These are phyloP conservation scores for Bothrops alternatus DNA, from an alignment of 2,797 vertebrate genomes.

Conservation along the genomic window DNA sequence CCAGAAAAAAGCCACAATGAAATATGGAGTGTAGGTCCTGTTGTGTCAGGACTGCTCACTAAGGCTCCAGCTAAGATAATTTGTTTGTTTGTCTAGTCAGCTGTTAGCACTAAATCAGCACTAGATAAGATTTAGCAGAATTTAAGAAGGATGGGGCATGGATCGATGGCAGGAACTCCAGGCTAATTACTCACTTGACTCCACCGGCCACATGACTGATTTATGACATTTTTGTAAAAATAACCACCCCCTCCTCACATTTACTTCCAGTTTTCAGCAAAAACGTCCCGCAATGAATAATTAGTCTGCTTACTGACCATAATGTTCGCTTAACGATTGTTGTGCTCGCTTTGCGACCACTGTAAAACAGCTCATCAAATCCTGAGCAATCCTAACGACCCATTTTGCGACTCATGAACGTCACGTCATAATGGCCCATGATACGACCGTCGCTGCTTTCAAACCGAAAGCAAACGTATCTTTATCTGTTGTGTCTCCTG, in stretches of 20 bases:
- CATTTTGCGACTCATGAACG: not conserved
- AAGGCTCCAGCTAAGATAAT: not conserved
- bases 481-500: not conserved
- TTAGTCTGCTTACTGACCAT: too few relatives aligned
- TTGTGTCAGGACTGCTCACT: not conserved
- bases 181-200: not conserved
- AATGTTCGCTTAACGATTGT: not conserved
- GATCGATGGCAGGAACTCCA: not conserved
- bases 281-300: too few relatives aligned
- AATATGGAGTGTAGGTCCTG: not conserved
- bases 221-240: too few relatives aligned
- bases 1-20: not conserved
- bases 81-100: not conserved
- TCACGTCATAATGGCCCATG: not conserved
- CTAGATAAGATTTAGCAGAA: not conserved
- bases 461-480: not conserved
- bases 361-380: not conserved
- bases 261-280: too few relatives aligned
- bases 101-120: not conserved
- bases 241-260: too few relatives aligned
- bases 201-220: too few relatives aligned
- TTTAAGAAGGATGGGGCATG: not conserved
- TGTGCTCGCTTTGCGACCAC: not conserved
- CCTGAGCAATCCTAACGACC: not conserved
- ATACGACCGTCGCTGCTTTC: not conserved